Evolutionary conservation across 2,888 invertebrate genomes (phyloP).

Genomic region (Neuroscelio doddi): DNA sequence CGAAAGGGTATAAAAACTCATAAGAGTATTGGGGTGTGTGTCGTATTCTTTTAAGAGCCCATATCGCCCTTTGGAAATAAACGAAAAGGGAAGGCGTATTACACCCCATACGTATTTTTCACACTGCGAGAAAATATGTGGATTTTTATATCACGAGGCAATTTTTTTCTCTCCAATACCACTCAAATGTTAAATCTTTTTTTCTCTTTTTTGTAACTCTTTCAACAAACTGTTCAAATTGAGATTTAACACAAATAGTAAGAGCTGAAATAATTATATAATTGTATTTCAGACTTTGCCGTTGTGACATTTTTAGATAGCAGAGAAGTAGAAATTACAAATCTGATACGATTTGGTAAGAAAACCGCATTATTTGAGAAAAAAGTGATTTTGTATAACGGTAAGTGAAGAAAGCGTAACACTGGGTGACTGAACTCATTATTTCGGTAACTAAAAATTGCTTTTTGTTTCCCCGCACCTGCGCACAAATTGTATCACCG

Average conservation of each 20-base stretch:
- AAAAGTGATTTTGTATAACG: background rate
- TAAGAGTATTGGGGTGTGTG: constrained; percentile 14
- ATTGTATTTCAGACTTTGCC: too few species aligned
- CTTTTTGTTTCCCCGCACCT: constrained; percentile 52
- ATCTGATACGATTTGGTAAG: too few species aligned
- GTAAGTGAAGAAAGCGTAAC: constrained; percentile 47
- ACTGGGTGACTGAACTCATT: constrained; percentile 25
- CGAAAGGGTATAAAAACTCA: constrained; percentile 24
- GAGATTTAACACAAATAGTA: too few species aligned
- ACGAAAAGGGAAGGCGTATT: constrained; percentile 29
- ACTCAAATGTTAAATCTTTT: too few species aligned
- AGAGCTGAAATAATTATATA: too few species aligned
- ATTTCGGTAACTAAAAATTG: constrained; percentile 26
- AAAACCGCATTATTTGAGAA: constrained; percentile 2
- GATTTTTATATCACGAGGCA: too few species aligned
- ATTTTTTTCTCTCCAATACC: too few species aligned
- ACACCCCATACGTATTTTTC: too few species aligned
- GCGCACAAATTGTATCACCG: constrained; percentile 44
- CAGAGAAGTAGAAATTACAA: too few species aligned
- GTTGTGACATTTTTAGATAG: constrained; percentile 15
- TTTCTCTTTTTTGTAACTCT: too few species aligned
- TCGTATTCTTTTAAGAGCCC: constrained; percentile 9
- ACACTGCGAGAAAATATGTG: too few species aligned
- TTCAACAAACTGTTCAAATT: too few species aligned
- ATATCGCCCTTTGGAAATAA: constrained; percentile 20